Evolutionary conservation across 2,797 vertebrate species (phyloP), one percentile per base, ranked within the genome.

Genomic region (Mormyrus proboscirostris): DNA sequence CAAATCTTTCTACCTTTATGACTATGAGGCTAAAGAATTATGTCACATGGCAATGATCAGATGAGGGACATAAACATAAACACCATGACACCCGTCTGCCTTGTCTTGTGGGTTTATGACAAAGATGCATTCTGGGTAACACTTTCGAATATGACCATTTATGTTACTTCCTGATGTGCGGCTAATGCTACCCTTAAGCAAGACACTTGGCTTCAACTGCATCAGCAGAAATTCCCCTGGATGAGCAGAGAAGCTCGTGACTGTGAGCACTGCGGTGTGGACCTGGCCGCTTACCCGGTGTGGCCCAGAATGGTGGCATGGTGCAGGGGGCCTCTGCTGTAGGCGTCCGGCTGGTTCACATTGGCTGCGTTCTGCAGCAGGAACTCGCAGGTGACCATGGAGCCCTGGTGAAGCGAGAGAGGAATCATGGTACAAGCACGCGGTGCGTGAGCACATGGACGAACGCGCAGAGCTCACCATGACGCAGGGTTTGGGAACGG

Each of bases 281-380:
- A 29, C 19, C 3, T 3, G 38, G 22, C 57, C 1, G 93, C 94
- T 51, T 91, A 99, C 99, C 99, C 98, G 0, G 98, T 99, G 93
- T 98, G 98, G 59, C 99, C 99, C 59, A 98, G 94, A 94, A 99
- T 96, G 0, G 99, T 99, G 93, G 98, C 99, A 0, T 99, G 98
- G 93, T 99, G 99, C 47, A 99, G 95, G 0, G 99, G 98, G 47
- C 97, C 98, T 93, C 97, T 95, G 69, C 98, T 98, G 88, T 97
- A 97, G 89, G 96, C 89, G 62, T 99, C 99, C 93, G 96, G 96
- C 93, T 97, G 97, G 94, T 99, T 99, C 91, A 99, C 99, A 19
- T 97, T 98, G 86, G 98, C 98, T 86, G 97, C 97, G 25, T 99
- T 99, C 94, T 99, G 99, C 55, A 99, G 97, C 90, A 99, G 94